These are phyloP conservation scores for Psilopsiagon aurifrons DNA, from an alignment of 2,113 vertebrate genomes.

Conservation along the genomic window DNA sequence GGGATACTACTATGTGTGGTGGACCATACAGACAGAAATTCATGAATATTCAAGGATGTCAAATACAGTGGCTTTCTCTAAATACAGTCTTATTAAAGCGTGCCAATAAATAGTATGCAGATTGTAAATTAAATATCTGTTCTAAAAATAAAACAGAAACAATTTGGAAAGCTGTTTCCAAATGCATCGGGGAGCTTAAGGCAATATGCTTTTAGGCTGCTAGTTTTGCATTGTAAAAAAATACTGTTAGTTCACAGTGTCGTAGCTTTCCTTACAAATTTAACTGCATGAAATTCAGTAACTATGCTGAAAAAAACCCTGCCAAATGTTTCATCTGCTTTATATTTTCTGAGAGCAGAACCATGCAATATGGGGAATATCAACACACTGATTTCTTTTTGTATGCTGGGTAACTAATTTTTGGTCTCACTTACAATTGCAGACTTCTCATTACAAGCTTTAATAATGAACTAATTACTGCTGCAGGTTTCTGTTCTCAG, in stretches of 20 bases:
- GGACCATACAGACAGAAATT: background rate
- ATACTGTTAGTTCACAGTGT: background rate
- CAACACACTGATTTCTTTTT: background rate
- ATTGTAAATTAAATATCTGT: constrained; percentile 22
- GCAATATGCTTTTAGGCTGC: background rate
- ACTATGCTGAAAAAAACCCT: background rate
- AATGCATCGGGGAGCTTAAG: background rate
- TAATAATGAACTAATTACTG: background rate
- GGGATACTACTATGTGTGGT: accelerated
- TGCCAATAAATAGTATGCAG: background rate
- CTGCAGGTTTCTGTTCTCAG: background rate
- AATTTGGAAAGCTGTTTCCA: background rate
- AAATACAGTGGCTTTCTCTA: background rate
- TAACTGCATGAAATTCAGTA: background rate
- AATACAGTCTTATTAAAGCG: background rate
- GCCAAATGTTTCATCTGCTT: background rate
- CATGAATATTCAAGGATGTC: background rate
- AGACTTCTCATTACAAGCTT: background rate
- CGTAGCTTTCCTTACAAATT: background rate
- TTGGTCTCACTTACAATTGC: background rate
- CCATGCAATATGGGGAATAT: background rate
- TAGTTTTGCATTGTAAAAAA: background rate
- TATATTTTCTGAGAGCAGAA: background rate
- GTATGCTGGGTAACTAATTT: background rate
- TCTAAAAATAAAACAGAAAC: constrained; percentile 21